These are phyloP conservation scores for Triplophysa siluroides DNA, from an alignment of 2,113 vertebrate species.

Conservation along the genomic window DNA sequence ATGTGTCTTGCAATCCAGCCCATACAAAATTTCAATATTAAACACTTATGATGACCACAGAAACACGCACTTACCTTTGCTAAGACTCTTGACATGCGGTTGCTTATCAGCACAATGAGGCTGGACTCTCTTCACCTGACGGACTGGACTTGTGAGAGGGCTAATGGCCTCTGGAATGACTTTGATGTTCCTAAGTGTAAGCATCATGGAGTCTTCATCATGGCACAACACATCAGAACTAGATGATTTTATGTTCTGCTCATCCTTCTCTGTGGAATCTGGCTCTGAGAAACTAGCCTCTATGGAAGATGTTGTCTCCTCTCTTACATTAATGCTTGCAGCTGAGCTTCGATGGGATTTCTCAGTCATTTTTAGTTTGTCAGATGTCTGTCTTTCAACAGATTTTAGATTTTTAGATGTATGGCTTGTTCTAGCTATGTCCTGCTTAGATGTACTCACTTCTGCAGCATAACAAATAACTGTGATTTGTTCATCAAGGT, in stretches of 20 bases:
- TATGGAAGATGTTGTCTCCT: neutral
- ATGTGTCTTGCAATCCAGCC: too few relatives aligned
- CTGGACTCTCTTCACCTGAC: conserved; percentile 73
- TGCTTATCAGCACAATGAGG: conserved; percentile 73
- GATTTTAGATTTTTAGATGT: neutral
- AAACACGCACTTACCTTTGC: conserved; percentile 78
- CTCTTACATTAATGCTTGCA: conserved; percentile 62
- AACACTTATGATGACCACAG: neutral
- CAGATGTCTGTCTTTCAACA: neutral
- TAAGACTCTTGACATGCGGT: conserved; percentile 76
- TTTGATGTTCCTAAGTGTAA: conserved; percentile 83
- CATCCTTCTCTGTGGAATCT: conserved; percentile 51
- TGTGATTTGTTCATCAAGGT: conserved; percentile 56
- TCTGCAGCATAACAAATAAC: conserved; percentile 56
- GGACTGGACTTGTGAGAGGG: conserved; percentile 90
- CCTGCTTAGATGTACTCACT: neutral
- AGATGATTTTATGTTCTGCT: conserved; percentile 45
- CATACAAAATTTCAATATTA: neutral
- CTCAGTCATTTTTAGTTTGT: conserved; percentile 5
- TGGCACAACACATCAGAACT: conserved; percentile 61
- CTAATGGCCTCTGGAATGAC: conserved; percentile 89
- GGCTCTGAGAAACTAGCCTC: conserved; percentile 60
- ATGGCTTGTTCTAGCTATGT: conserved; percentile 24
- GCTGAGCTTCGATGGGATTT: conserved; percentile 40
- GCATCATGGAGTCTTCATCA: conserved; percentile 93